Evolutionary conservation across 2,888 invertebrate species (phyloP).

Genomic region (Cephus runcator): DNA sequence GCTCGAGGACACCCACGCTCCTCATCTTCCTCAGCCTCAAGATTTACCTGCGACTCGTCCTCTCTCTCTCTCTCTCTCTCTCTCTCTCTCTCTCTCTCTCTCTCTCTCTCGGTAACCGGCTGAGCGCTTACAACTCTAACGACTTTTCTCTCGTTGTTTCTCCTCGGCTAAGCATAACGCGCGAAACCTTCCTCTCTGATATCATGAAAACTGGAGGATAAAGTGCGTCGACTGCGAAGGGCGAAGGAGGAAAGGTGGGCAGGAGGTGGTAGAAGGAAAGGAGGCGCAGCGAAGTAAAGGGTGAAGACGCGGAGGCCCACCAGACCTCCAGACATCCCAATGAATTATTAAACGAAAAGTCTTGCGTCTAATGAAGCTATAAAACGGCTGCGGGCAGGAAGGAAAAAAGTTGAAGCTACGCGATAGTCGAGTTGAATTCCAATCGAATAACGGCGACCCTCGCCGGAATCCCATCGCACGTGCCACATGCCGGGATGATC

Average conservation of each 20-base stretch:
- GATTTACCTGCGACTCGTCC: too few species aligned
- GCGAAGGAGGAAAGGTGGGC: too few species aligned
- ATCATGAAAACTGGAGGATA: not conserved
- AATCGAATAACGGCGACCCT: slow-evolving; percentile 15
- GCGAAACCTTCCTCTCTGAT: not conserved
- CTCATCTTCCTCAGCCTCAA: not conserved
- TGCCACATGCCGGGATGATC: too few species aligned
- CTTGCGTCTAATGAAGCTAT: slow-evolving; percentile 54
- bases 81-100: too few species aligned
- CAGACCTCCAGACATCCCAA: slow-evolving; percentile 23
- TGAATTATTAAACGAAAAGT: slow-evolving; percentile 57
- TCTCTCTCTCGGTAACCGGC: not conserved
- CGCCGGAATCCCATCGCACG: too few species aligned
- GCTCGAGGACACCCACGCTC: not conserved
- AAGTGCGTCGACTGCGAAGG: not conserved
- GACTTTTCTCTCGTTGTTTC: slow-evolving; percentile 4
- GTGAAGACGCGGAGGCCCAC: too few species aligned
- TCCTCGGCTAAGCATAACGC: not conserved
- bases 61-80: too few species aligned
- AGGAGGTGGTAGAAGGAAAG: too few species aligned
- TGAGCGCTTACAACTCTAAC: not conserved
- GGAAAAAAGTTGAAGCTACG: not conserved
- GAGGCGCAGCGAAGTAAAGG: too few species aligned
- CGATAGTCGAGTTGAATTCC: slow-evolving; percentile 15
- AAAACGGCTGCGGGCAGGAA: slow-evolving; percentile 35